Evolutionary conservation across 1,140 invertebrate genomes (phyloP).

Genomic region (Bombus vancouverensis): DNA sequence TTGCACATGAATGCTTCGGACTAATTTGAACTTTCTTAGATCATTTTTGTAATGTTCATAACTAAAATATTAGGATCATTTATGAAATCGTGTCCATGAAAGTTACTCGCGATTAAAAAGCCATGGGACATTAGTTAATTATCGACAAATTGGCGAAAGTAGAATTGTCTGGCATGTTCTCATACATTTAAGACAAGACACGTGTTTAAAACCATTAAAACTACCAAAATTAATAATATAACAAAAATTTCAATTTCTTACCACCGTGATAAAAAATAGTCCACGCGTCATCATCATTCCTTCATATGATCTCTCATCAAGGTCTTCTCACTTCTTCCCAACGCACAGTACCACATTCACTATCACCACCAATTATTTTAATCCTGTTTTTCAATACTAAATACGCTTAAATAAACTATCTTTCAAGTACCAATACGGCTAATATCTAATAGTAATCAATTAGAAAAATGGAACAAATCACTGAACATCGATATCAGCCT

Average conservation of each 20-base stretch:
- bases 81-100: not conserved
- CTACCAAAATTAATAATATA: too few species aligned
- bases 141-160: conserved; percentile 26
- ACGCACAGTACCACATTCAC: conserved; percentile 10
- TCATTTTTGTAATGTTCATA: not conserved
- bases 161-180: not conserved
- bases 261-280: conserved; percentile 17
- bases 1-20: not conserved
- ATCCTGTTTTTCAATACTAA: not conserved
- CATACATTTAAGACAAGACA: not conserved
- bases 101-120: conserved; percentile 3
- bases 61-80: not conserved
- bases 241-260: not conserved
- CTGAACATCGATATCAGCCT: not conserved
- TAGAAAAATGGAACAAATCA: not conserved
- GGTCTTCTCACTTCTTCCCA: not conserved
- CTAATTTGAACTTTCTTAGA: not conserved
- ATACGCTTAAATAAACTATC: not conserved
- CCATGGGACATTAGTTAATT: not conserved
- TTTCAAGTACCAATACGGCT: not conserved
- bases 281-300: conserved; percentile 11
- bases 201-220: too few species aligned
- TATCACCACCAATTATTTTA: not conserved
- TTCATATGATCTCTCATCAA: conserved; percentile 14
- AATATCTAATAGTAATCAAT: not conserved